These are phyloP conservation scores for Ptychoptera contaminata DNA, from an alignment of 2,888 invertebrate genomes.

Conservation along the genomic window DNA sequence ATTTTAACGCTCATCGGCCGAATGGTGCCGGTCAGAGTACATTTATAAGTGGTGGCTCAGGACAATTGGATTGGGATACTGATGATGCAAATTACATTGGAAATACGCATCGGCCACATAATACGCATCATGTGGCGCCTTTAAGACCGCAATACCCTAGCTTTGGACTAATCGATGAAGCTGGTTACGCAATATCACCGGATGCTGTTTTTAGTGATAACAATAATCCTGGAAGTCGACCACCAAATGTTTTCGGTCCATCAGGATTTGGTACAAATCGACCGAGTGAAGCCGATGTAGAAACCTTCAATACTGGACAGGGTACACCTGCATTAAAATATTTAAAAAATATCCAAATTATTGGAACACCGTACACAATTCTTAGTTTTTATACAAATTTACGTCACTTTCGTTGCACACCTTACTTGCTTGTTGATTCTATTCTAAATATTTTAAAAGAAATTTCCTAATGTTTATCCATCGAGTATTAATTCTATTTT, in stretches of 20 bases:
- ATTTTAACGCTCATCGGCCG: background rate
- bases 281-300: constrained; percentile 4
- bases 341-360: background rate
- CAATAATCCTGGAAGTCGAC: constrained; percentile 3
- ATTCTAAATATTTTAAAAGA: background rate
- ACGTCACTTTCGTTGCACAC: background rate
- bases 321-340: background rate
- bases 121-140: background rate
- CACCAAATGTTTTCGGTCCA: background rate
- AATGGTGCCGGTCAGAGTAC: too few species aligned
- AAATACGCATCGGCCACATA: background rate
- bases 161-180: constrained; percentile 8
- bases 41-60: too few species aligned
- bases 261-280: background rate
- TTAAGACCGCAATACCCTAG: background rate
- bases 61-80: constrained; percentile 2
- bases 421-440: background rate
- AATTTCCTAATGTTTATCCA: too few species aligned
- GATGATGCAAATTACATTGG: background rate
- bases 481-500: background rate
- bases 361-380: background rate
- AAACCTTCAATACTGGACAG: constrained; percentile 5
- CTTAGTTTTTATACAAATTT: background rate
- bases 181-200: constrained; percentile 7
- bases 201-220: constrained; percentile 3